phyloP scores from a whole-genome alignment of 2,888 invertebrate species.

The Holacanthella duospinosa region DNA sequence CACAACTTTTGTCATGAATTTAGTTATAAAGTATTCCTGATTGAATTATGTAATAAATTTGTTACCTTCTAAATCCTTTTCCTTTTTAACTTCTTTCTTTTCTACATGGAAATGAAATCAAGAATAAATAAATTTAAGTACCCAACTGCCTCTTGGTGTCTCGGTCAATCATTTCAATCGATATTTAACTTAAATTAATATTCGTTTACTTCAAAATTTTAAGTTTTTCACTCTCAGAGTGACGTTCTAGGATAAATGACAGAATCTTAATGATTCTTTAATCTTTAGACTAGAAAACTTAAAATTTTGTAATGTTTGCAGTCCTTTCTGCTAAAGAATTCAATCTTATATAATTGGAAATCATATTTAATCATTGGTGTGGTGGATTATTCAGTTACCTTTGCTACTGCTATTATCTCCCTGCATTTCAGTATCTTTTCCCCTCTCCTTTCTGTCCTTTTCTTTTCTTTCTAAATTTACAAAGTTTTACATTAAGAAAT shows the following conservation, averaged over 20 bases:
- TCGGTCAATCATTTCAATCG: too few relatives aligned
- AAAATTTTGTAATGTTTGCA: too few relatives aligned
- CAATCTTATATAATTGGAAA: background rate
- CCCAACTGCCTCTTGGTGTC: too few relatives aligned
- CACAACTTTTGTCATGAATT: too few relatives aligned
- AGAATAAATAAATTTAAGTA: background rate
- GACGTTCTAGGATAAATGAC: too few relatives aligned
- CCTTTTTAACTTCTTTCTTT: background rate
- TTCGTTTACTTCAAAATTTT: too few relatives aligned
- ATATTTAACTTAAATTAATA: too few relatives aligned
- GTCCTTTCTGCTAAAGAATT: background rate
- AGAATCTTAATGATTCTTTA: too few relatives aligned
- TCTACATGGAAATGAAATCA: background rate
- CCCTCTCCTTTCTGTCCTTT: slow-evolving; percentile 10
- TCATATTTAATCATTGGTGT: too few relatives aligned
- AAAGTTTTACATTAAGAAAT: background rate
- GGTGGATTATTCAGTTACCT: too few relatives aligned
- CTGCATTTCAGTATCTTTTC: background rate
- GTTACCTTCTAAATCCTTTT: background rate
- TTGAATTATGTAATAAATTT: background rate
- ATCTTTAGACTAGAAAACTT: too few relatives aligned
- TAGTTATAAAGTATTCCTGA: background rate
- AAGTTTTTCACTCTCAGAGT: too few relatives aligned
- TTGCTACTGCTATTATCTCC: background rate
- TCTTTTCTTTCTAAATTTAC: slow-evolving; percentile 4